Evolutionary conservation across 2,888 invertebrate genomes (phyloP).

Genomic region (Macropis europaea): DNA sequence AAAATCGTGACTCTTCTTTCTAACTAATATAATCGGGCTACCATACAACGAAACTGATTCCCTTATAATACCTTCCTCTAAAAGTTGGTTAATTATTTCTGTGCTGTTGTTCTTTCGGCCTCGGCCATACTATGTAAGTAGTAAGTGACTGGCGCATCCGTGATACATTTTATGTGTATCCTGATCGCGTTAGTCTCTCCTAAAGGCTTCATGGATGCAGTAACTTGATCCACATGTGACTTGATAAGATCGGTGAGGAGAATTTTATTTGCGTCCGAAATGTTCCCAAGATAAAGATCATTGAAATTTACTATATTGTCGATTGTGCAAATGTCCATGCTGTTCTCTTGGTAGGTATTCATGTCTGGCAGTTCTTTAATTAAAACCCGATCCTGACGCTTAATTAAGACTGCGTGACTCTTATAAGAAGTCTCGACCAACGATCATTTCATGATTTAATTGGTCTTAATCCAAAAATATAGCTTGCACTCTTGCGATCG

Average conservation of each 20-base stretch:
- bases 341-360: accelerated
- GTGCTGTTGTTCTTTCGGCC: too few species aligned
- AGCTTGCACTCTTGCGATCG: not conserved
- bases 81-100: not conserved
- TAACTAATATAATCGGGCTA: not conserved
- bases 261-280: not conserved
- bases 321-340: not conserved
- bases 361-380: not conserved
- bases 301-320: too few species aligned
- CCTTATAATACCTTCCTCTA: not conserved
- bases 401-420: not conserved
- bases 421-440: constrained; percentile 17
- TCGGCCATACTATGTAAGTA: not conserved
- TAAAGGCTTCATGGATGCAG: not conserved
- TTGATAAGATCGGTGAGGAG: not conserved
- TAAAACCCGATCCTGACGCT: not conserved
- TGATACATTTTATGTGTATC: not conserved
- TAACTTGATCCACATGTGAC: too few species aligned
- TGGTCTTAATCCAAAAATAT: not conserved
- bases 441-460: not conserved
- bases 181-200: not conserved
- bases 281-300: too few species aligned
- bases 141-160: not conserved
- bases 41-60: not conserved
- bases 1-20: constrained; percentile 1